Base-by-base conservation (phyloP, 2,797 vertebrate genomes). In the Semotilus atromaculatus region DNA sequence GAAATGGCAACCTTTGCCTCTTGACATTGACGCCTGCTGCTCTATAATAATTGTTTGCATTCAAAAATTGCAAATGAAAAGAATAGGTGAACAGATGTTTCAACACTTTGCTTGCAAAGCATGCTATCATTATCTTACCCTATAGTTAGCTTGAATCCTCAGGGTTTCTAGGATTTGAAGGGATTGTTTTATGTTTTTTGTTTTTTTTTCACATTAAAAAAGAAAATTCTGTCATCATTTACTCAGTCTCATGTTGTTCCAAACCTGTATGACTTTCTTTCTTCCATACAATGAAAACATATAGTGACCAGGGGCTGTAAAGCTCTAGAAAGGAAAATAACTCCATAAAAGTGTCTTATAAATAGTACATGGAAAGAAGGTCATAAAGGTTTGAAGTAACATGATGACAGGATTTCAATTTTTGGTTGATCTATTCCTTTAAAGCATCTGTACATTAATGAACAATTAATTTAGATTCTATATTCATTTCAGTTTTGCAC, bases 401-500 rank as follows among this genome's bases (percentile, higher is more conserved):
- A 67, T 29, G 45, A 76, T 77, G 11, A 43, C 19, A 55, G 23
- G 58, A 18, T 83, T 53, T 31, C 1, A 0, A 18, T 7, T 62
- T 67, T 53, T 36, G 29, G 21, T 62, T 36, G 14, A 48, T 74
- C 29, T 43, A 14, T 19, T 75, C 9, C 45, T 45, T 71, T 70
- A 58, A 53, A 26, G 10, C 40, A 48, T 82, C 62, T 86, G 72
- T 85, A 85, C 48, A 83, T 88, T 21, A 60, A 16, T 78, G 71
- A 71, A 82, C 26, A 19, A 67, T 11, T 40, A 0, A 5, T 11
- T 16, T 19, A 43, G 11, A 48, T 53, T 31, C 19, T 71, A 66
- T 58, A 36, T 43, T 40, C 62, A 45, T 66, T 62, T 91, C 91
- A 90, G 86, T 38, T 92, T 88, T 92, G 91, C 86, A 87, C 58